These are phyloP conservation scores for Boulengeromyrus knoepffleri DNA, from an alignment of 2,113 vertebrate genomes.

Conservation along the genomic window DNA sequence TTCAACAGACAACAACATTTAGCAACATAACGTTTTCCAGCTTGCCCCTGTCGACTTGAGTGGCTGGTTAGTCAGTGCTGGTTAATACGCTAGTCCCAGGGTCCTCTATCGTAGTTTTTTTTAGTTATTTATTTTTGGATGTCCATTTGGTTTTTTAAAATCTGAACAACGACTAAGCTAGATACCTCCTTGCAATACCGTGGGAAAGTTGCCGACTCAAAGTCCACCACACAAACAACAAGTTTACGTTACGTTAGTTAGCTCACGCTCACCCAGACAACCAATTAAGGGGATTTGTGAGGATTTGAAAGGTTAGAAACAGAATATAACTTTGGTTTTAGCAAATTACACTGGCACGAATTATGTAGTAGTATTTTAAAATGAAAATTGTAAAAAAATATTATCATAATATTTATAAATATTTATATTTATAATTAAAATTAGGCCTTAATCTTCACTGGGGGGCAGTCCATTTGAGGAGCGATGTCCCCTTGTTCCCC, in stretches of 20 bases:
- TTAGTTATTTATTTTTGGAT: background rate
- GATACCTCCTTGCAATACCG: background rate
- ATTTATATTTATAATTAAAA: background rate
- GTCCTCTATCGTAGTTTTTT: background rate
- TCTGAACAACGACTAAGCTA: background rate
- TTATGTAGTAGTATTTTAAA: background rate
- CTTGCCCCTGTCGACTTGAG: background rate
- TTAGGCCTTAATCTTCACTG: background rate
- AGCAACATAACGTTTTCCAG: background rate
- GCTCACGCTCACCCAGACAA: background rate
- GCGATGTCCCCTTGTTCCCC: background rate
- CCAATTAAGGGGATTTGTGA: background rate
- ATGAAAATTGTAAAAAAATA: background rate
- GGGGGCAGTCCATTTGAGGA: background rate
- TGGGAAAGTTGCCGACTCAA: background rate
- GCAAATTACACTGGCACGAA: background rate
- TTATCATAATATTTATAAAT: no score
- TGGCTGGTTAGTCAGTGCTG: background rate
- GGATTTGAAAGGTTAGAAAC: background rate
- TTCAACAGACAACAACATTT: background rate
- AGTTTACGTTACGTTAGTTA: background rate
- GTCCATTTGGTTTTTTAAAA: background rate
- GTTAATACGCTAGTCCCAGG: background rate
- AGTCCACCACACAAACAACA: background rate
- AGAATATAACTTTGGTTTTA: background rate